These are phyloP conservation scores for Mastomys natalensis DNA, from an alignment of 2,113 vertebrate species.

Conservation along the genomic window DNA sequence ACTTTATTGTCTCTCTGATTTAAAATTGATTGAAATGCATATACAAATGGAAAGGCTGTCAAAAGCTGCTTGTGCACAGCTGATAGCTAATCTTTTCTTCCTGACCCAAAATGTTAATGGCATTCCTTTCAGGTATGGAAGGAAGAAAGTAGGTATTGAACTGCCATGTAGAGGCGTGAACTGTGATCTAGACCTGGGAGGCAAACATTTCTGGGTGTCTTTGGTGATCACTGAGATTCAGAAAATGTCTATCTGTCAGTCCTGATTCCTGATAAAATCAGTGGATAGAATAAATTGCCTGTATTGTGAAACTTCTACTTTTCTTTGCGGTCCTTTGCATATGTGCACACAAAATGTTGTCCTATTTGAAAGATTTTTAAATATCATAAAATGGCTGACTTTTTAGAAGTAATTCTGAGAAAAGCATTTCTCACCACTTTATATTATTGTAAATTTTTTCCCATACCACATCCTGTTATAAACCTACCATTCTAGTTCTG, in stretches of 20 bases:
- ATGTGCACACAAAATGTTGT: not conserved
- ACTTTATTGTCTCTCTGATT: conserved; percentile 76
- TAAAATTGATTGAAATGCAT: conserved; percentile 79
- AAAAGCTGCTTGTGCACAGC: conserved; percentile 32
- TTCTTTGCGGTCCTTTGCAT: not conserved
- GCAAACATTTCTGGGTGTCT: not conserved
- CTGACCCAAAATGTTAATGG: conserved; percentile 67
- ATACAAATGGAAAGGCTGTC: conserved; percentile 76
- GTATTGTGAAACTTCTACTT: not conserved
- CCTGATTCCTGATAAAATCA: not conserved
- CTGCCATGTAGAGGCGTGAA: not conserved
- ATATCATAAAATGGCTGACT: not conserved
- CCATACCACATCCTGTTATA: not conserved
- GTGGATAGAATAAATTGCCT: not conserved
- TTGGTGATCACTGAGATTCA: accelerated
- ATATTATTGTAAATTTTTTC: not conserved
- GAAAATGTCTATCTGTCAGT: not conserved
- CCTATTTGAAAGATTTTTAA: conserved; percentile 27
- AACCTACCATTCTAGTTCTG: not conserved
- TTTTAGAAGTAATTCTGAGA: not conserved
- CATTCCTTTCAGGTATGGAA: conserved; percentile 43
- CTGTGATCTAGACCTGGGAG: not conserved
- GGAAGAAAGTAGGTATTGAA: conserved; percentile 35
- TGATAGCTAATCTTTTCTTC: conserved; percentile 69
- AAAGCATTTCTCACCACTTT: not conserved